These are phyloP conservation scores for Jordanella pulchra DNA, from an alignment of 2,797 vertebrate genomes.

Conservation along the genomic window DNA sequence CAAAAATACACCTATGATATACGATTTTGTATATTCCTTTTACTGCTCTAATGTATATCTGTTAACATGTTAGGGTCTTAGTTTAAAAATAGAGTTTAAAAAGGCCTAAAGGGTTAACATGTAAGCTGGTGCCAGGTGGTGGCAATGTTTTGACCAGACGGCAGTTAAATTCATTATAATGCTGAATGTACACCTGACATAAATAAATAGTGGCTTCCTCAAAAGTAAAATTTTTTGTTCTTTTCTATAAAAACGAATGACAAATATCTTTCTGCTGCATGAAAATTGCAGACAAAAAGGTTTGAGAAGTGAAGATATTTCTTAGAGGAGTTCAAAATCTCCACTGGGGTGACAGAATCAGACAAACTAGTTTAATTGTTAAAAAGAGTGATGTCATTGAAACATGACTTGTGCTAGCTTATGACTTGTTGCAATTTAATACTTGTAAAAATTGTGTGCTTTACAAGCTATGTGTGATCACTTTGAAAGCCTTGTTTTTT, in stretches of 20 bases:
- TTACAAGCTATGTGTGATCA: background rate
- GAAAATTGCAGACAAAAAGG: background rate
- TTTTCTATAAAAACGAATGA: background rate
- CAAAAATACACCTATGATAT: background rate
- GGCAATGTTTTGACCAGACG: background rate
- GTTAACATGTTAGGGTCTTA: slow-evolving; percentile 19
- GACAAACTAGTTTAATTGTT: background rate
- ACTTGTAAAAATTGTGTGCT: background rate
- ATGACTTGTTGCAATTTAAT: background rate
- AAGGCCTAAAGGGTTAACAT: background rate
- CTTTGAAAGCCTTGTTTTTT: background rate
- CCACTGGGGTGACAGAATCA: background rate
- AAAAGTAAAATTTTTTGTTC: background rate
- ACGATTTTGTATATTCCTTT: background rate
- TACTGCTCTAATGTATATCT: background rate
- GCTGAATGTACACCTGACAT: background rate
- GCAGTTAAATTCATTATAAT: background rate
- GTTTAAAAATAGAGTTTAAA: background rate
- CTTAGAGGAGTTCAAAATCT: background rate
- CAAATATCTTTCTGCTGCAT: too few relatives aligned
- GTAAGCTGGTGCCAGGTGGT: background rate
- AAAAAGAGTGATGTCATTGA: background rate
- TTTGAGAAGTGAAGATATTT: background rate
- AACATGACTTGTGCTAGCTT: background rate
- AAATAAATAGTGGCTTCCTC: background rate